Evolutionary conservation across 2,113 vertebrate species (phyloP), one percentile per base, ranked within the genome.

Genomic region (Phainopepla nitens): DNA sequence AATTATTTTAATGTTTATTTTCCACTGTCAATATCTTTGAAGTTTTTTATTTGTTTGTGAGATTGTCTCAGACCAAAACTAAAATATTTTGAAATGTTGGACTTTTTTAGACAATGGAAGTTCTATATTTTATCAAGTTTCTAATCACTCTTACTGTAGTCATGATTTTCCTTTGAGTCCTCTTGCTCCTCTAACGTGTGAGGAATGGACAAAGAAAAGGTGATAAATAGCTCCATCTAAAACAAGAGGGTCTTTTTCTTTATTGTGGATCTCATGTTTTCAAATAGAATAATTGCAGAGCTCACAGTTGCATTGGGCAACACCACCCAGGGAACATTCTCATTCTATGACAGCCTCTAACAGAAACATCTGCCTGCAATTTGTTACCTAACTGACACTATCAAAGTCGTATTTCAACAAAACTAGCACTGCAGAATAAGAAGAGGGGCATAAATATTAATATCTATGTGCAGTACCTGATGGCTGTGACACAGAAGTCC

Each of bases 351-450:
- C 24, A 85, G 33, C 22, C 45, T 68, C 54, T 65, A 83, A 53
- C 5, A 86, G 58, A 95, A 94, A 95, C 13, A 80, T 69, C n/a
- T 83, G 79, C 69, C 27, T 64, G 39, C 27, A 72, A 27, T 49
- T 88, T 53, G 27, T 72, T 29, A 56, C 33, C 47, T 62, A 68
- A 86, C 19, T 47, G 27, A 61, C 72, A 76, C 25, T 45, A 91
- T 11, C 42, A 22, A 72, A 90, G 50, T 28, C 8, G 1, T 53
- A 35, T 50, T 93, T 87, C 45, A 80, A 79, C 31, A 80, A 49
- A 92, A 80, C 4, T 49, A 86, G 29, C 10, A 75, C 42, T 29
- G 47, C 36, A 61, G 60, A 83, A 39, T n/a, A 89, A 79, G 28
- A 89, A 77, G 23, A 70, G 58, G 17, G 33, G n/a, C 0, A 10